Evolutionary conservation across 2,888 invertebrate species (phyloP), one percentile per base, ranked within the genome.

Genomic region (Lepidochrysops patricia): DNA sequence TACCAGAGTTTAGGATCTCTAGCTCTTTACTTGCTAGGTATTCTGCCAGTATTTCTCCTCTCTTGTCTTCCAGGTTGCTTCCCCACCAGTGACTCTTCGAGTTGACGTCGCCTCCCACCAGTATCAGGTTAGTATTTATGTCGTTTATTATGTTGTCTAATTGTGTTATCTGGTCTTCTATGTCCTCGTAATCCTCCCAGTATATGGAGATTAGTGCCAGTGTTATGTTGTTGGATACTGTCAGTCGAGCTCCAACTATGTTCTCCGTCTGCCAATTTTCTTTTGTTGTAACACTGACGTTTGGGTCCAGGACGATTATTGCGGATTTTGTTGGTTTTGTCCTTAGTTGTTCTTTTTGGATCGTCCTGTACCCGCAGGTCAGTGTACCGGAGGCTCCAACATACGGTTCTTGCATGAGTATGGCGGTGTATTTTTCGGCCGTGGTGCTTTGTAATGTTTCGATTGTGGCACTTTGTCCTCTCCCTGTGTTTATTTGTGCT

Each of bases 1-100:
- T n/a, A n/a, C n/a, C n/a, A n/a, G n/a, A n/a, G 59, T 73, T 72
- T 0, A 72, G 62, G 2, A 69, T 52, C 23, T 70, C 61, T 25
- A 68, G 9, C 9, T 29, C 52, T 13, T 26, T 13, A 19, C n/a
- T 5, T 43, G 29, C 60, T 0, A 70, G 49, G 2, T 57, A 12
- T 0, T 57, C 61, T 0, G 58, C 19, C 27, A 67, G 1, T 0
- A 58, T 54, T 4, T 65, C 65, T 0, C 68, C 67, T 29, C 62
- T 58, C 0, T 57, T 6, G 26, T 63, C 49, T n/a, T 60, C 29
- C 7, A 13, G 9, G 2, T 5, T 5, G 35, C 59, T 37, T n/a
- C 61, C 61, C 65, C 62, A 63, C 66, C 65, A 60, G 9, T 57
- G 13, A 58, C 59, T 59, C 56, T 61, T 58, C 9, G 63, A 58